These are phyloP conservation scores for Dermatophagoides farinae DNA, from an alignment of 1,140 invertebrate genomes.

Conservation along the genomic window DNA sequence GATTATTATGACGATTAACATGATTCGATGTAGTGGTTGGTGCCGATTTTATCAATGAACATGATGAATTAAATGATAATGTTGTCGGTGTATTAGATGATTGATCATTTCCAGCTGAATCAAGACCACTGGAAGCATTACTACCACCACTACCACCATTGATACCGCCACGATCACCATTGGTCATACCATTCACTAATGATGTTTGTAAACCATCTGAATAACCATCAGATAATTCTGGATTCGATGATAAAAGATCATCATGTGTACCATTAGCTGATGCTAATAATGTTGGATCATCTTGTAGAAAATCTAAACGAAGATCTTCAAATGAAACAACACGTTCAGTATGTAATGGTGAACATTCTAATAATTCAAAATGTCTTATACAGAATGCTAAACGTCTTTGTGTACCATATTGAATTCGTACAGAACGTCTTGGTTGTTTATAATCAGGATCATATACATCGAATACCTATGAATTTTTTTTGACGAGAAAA, in stretches of 20 bases:
- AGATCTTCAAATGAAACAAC: conserved; percentile 29
- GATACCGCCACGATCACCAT: neutral
- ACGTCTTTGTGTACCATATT: conserved; percentile 39
- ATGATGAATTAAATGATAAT: neutral
- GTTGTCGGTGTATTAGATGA: neutral
- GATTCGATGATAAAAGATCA: too few relatives aligned
- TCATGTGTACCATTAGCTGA: neutral
- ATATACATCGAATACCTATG: conserved; percentile 1
- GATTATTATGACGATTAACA: neutral
- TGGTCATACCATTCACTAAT: neutral
- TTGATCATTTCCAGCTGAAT: neutral
- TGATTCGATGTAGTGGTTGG: neutral
- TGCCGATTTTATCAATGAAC: neutral
- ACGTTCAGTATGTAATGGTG: neutral
- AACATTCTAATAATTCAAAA: conserved; percentile 4
- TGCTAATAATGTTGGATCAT: neutral
- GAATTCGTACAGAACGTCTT: conserved; percentile 47
- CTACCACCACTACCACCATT: neutral
- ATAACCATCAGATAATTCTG: neutral
- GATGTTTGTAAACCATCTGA: neutral
- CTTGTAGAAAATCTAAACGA: conserved; percentile 35
- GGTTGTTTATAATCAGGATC: neutral
- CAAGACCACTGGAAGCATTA: neutral
- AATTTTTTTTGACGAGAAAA: neutral
- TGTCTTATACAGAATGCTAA: conserved; percentile 27